Evolutionary conservation across 2,113 vertebrate species (phyloP), one percentile per base, ranked within the genome.

Genomic region (Montifringilla adamsi): DNA sequence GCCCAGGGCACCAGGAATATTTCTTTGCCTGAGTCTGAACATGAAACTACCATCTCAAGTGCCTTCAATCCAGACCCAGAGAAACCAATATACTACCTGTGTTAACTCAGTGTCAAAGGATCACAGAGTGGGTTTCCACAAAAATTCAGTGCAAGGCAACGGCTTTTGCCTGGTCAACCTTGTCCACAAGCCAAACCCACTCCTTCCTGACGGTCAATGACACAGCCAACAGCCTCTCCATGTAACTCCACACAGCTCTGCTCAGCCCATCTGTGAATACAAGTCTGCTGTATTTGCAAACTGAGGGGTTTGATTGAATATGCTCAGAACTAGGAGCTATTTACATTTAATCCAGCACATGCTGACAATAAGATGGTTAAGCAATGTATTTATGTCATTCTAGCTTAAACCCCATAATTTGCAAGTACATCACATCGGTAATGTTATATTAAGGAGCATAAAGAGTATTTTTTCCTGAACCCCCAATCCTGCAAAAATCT

Each of bases 201-300:
- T 15, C 7, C 10, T 47, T 68, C 10, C 22, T 52, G 22, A 47
- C 10, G 37, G 16, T 56, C 41, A 47, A 0, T 4, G 26, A 56
- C 5, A 18, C 13, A 41, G 26, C 13, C 67, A 62, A 10, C 55
- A 44, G 28, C 13, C 68, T 39, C 39, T 55, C 37, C 39, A 13
- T 0, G 1, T 14, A 56, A 56, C 13, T 21, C 35, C 19, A 22
- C 31, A 52, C 11, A 60, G 44, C 21, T 21, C 35, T 17, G 19
- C 31, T 47, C 11, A 60, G 44, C 21, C 17, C 4, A 1, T 7
- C n/a, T 41, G 19, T 9, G 17, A 86, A 70, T 11, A 44, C 15
- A 35, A 6, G 4, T 0, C 0, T 20, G 28, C 37, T 76, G 3
- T 12, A 52, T 20, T 23, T 84, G 19, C 43, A 56, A 3, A 47